Base-by-base conservation (phyloP, 2,888 invertebrate species). In the Hermodice carunculata region DNA sequence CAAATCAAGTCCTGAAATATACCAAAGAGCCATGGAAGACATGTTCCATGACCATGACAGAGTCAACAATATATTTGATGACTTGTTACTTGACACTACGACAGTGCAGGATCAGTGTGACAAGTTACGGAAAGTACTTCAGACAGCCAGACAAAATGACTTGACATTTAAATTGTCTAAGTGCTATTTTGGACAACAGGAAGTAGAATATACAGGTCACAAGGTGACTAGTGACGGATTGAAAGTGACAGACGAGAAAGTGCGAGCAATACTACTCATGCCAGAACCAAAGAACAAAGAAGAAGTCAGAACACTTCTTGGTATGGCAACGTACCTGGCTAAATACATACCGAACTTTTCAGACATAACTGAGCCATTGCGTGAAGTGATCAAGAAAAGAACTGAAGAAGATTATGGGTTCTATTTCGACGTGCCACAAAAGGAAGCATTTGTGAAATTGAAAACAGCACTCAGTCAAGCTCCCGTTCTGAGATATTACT, bases 221-320 rank as follows among this genome's bases (percentile, higher is more conserved):
- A 17, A 17, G 19, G 6, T 44, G 14, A 44, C 46, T 17, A 19
- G 6, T 14, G 17, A 44, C 19, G 46, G 46, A 8, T 11, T 44
- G 6, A 44, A 14, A 19, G 46, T 19, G 14, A 14, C 46, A 44
- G 17, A 14, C 8, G 46, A 44, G 46, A 44, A 44, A 44, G 19
- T 44, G 6, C 8, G 46, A 19, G 14, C 46, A 14, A 44, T 44
- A 8, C 8, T 44, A 17, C 14, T 14, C 22, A 44, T 44, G 46
- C 46, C 46, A 44, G 46, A 44, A 19, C 46, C 46, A 44, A 44
- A 44, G 17, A 44, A 19, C 22, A 44, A 44, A 44, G 46, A 44
- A 19, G 46, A 44, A 19, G 46, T 44, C 14, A 11, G 19, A 14
- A 44, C 46, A 14, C 19, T 44, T 8, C 46, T 44, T 8, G 46